A percentile compares a stretch with the other conserved stretches of the same genome.
Conservation (phyloP, 2,113 vertebrate genomes). For the Candoia aspera region DNA sequence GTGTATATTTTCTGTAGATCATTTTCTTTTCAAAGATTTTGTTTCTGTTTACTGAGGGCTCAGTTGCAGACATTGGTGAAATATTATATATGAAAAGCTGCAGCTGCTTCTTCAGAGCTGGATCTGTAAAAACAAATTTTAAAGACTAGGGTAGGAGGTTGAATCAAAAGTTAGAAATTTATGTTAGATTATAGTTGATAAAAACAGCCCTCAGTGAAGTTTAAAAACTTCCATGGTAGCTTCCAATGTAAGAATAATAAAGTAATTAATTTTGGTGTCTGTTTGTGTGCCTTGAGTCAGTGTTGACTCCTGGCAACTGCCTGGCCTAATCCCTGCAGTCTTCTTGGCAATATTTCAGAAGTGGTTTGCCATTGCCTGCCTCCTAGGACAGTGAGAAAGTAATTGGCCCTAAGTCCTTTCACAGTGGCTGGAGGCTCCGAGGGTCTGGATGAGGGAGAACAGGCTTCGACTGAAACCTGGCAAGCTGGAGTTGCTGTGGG, state of each 20-base stretch:
- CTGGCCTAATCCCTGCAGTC: neutral
- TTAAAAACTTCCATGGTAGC: neutral
- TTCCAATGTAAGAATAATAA: neutral
- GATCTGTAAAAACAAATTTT: slow-evolving; percentile 46
- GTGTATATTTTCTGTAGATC: slow-evolving; percentile 42
- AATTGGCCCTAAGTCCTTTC: neutral
- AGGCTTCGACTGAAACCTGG: neutral
- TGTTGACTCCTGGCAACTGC: neutral
- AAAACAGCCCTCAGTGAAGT: neutral
- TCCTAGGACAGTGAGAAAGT: neutral
- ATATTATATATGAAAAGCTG: slow-evolving; percentile 39
- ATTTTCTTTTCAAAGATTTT: slow-evolving; percentile 26
- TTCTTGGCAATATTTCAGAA: neutral
- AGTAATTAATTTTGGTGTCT: neutral
- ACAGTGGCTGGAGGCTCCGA: neutral
- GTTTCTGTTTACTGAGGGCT: slow-evolving; percentile 52
- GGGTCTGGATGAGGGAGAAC: neutral
- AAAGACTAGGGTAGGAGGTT: neutral
- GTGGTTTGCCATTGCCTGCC: neutral
- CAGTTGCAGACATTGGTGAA: slow-evolving; percentile 38
- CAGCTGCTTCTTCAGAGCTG: slow-evolving; percentile 41
- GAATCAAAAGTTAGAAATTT: neutral
- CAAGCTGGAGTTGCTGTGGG: neutral
- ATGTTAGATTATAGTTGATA: neutral
- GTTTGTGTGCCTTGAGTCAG: neutral